Percentiles rank a stretch among this genome's conserved stretches.
Evolutionary conservation across 1,140 invertebrate species (phyloP).

Genomic region (Coptotermes formosanus): DNA sequence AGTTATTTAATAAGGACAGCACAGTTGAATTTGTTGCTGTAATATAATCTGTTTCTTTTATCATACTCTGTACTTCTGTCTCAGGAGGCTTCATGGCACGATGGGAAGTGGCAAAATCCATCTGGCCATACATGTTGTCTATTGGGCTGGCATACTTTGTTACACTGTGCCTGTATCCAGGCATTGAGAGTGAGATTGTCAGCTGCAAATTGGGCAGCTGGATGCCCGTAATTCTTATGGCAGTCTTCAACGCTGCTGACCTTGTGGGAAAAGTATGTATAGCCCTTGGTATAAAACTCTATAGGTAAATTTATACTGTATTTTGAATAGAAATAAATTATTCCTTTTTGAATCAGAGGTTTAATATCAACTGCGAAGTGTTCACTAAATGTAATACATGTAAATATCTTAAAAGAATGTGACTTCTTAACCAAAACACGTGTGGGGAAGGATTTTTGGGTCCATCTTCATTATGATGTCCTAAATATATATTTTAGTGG

Average conservation of each 20-base stretch:
- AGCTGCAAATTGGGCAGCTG: constrained; percentile 79
- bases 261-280: constrained; percentile 74
- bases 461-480: too few relatives aligned
- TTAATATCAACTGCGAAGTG: too few relatives aligned
- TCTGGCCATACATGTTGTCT: constrained; percentile 86
- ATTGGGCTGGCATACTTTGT: constrained; percentile 85
- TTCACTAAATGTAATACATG: too few relatives aligned
- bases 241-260: constrained; percentile 82
- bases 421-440: too few relatives aligned
- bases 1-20: too few relatives aligned
- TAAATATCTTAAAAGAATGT: too few relatives aligned
- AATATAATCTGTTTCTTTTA: background rate
- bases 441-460: too few relatives aligned
- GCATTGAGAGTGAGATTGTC: constrained; percentile 82
- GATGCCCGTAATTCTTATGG: constrained; percentile 91
- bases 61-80: background rate
- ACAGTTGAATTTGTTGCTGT: too few relatives aligned
- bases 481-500: too few relatives aligned
- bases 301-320: background rate
- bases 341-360: too few relatives aligned
- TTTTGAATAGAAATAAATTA: too few relatives aligned
- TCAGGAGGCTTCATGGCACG: constrained; percentile 66
- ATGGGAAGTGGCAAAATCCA: constrained; percentile 72
- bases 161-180: constrained; percentile 84
- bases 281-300: background rate